Conservation (phyloP, 1,140 invertebrate species). For the Lasioglossum albipes region DNA sequence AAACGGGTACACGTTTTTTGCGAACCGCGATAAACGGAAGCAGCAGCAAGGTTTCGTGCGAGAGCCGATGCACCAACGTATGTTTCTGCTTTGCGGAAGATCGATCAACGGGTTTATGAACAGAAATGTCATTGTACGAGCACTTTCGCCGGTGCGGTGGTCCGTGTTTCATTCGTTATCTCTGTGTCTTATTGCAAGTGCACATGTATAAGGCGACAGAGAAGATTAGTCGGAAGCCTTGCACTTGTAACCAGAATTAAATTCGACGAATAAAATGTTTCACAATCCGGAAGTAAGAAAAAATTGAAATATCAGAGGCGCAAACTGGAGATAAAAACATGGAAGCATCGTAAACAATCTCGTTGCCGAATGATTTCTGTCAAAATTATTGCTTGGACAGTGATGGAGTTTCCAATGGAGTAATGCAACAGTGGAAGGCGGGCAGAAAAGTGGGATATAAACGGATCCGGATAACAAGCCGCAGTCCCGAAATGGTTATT, state of each 20-base stretch:
- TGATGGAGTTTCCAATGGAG: too few species aligned
- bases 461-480: slow-evolving; percentile 3
- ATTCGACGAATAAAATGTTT: too few species aligned
- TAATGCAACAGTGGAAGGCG: slow-evolving; percentile 13
- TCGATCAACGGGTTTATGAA: not conserved
- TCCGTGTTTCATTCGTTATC: not conserved
- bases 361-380: too few species aligned
- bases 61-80: not conserved
- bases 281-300: too few species aligned
- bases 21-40: slow-evolving; percentile 46
- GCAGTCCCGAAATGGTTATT: slow-evolving; percentile 20
- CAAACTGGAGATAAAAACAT: too few species aligned
- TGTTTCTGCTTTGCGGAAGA: slow-evolving; percentile 33
- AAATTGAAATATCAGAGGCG: too few species aligned
- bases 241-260: too few species aligned
- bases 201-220: not conserved
- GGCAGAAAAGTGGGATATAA: slow-evolving; percentile 18
- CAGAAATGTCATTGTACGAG: slow-evolving; percentile 25
- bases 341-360: too few species aligned
- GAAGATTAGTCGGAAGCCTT: too few species aligned
- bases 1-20: slow-evolving; percentile 59
- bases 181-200: too few species aligned
- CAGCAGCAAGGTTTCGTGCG: slow-evolving; percentile 8
- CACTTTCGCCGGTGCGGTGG: not conserved
- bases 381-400: too few species aligned